Base-by-base conservation (phyloP, 2,888 invertebrate species). In the Caenorhabditis sinica region DNA sequence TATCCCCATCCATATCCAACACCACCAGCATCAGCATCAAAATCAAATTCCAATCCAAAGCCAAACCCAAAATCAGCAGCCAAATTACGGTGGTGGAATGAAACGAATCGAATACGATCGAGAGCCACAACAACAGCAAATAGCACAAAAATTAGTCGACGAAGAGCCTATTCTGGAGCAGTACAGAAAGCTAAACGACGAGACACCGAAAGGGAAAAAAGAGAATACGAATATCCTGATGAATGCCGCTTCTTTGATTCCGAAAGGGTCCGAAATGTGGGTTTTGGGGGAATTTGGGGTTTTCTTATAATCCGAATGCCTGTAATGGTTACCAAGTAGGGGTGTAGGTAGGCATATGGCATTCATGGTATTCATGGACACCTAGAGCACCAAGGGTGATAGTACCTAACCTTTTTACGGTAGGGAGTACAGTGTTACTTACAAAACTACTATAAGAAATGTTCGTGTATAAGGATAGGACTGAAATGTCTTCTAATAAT, bases 221-320 rank as follows among this genome's bases (percentile, higher is more conserved):
- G 30, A 69, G 15, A 45, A 53, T 1, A 9, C 43, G 43, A 53
- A 53, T 56, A 66, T 75, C 60, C 63, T 75, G 45, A 76, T 53
- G 53, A 80, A 77, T 36, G 61, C 86, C 2, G 89, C 89, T 11
- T 75, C 74, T 13, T 23, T 88, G 11, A 86, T 89, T 69, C 89
- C 89, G 17, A 86, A 83, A 72, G 88, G 89, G 40, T 85, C 86
- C 13, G 87, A 87, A 74, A 73, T 83, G 89, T 89, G 58, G 53
- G 63, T 51, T n/a, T 11, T 49, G 1, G 0, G n/a, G n/a, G n/a
- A n/a, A n/a, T n/a, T n/a, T n/a, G n/a, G n/a, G n/a, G n/a, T n/a
- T n/a, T n/a, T n/a, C n/a, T n/a, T n/a, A n/a, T n/a, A n/a, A n/a
- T n/a, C n/a, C n/a, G n/a, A n/a, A n/a, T n/a, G n/a, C n/a, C n/a